Percentiles rank a stretch among this genome's conserved stretches.
Evolutionary conservation across 2,113 vertebrate species (phyloP).

Genomic region (Tympanuchus pallidicinctus): DNA sequence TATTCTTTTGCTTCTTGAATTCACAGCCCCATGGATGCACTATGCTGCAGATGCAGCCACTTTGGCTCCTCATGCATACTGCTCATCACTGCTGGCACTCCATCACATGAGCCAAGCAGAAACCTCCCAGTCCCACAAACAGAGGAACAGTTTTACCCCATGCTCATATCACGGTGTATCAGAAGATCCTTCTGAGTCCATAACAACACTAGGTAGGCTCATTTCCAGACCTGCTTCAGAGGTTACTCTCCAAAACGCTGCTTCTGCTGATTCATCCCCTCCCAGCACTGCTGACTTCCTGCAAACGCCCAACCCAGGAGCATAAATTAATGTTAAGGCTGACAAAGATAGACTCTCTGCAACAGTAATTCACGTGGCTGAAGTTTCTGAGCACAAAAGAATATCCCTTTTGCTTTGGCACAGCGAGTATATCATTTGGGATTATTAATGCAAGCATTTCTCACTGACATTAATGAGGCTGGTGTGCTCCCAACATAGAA

Average conservation of each 20-base stretch:
- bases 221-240: background rate
- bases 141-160: background rate
- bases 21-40: background rate
- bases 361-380: conserved; percentile 17
- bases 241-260: conserved; percentile 27
- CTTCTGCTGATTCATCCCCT: conserved; percentile 63
- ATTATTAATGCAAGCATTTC: background rate
- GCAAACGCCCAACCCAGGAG: conserved; percentile 34
- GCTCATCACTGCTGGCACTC: fast-evolving
- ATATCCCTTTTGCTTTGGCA: conserved; percentile 38
- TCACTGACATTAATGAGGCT: background rate
- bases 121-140: background rate
- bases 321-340: conserved; percentile 43
- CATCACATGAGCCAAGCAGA: background rate
- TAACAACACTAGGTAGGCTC: background rate
- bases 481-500: background rate
- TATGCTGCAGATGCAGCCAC: background rate
- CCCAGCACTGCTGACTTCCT: conserved; percentile 36
- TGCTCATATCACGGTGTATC: background rate
- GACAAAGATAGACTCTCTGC: conserved; percentile 54
- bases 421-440: background rate
- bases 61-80: fast-evolving
- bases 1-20: background rate
- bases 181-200: background rate
- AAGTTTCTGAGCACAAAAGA: conserved; percentile 17